These are phyloP conservation scores for Protobothrops flavoviridis DNA, from an alignment of 2,113 vertebrate genomes.

Conservation along the genomic window DNA sequence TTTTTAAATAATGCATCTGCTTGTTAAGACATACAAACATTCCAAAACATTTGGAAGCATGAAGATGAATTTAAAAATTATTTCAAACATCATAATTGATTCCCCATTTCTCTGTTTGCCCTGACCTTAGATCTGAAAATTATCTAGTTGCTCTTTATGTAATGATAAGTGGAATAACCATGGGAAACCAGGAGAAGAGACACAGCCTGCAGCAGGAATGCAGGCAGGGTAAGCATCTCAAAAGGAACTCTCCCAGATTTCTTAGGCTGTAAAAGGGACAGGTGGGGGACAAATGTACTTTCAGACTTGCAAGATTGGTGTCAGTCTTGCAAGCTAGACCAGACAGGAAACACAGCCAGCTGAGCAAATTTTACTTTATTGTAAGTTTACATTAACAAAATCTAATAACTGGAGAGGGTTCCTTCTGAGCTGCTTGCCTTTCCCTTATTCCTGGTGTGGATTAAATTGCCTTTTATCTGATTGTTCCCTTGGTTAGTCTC, in stretches of 20 bases:
- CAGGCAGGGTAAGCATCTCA: background rate
- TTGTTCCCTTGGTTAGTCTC: background rate
- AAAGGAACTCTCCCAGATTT: background rate
- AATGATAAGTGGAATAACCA: background rate
- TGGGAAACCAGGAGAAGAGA: background rate
- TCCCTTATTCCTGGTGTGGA: background rate
- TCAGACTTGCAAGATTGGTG: background rate
- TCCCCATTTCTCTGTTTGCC: background rate
- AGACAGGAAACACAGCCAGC: background rate
- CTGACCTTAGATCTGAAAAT: background rate
- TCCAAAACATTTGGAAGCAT: background rate
- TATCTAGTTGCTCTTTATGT: background rate
- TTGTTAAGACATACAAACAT: background rate
- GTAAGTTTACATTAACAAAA: background rate
- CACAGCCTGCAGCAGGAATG: background rate
- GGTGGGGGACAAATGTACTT: background rate
- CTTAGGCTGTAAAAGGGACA: background rate
- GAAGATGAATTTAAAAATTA: background rate
- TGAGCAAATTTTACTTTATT: background rate
- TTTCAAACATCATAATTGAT: background rate
- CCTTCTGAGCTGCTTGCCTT: background rate
- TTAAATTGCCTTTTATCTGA: background rate
- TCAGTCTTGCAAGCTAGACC: background rate
- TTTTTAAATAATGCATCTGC: background rate
- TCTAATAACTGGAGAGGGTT: background rate